Evolutionary conservation across 2,113 vertebrate genomes (phyloP), one percentile per base, ranked within the genome.

Genomic region (Clarias gariepinus): DNA sequence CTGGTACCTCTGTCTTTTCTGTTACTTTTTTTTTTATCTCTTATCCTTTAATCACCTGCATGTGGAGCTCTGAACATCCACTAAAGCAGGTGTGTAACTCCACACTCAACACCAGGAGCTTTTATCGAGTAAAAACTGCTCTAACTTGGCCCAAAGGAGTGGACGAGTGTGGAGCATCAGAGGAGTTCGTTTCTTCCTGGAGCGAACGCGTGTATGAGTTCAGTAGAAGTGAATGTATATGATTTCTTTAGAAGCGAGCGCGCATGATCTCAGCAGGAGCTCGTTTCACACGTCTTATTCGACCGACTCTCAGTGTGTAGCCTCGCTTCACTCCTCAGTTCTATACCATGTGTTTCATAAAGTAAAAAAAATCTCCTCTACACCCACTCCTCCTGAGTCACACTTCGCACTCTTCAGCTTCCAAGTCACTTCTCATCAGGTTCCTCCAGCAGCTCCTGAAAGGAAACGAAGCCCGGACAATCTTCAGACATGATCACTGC

Each of bases 401-500:
- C 15, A 68, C 25, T 68, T 47, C 64, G 30, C 16, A 1, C n/a
- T 64, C 41, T 53, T 23, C 33, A 74, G 73, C 69, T 25, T 60
- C n/a, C 10, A 28, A 36, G 47, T 73, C 10, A 41, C 69, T 81
- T 87, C 74, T 83, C 68, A 85, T 89, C 85, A 69, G 52, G 36
- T 30, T 28, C 84, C 79, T 58, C 74, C 73, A 89, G 58, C 33
- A 86, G 47, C 53, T 77, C 69, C 86, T 78, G 74, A 18, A 55
- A 80, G 79, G 30, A 87, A 84, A 66, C n/a, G 15, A 57, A 82
- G 76, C 82, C 82, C 68, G 57, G 87, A 60, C 82, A 86, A 88
- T 91, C 84, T 78, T 89, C 87, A 88, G 55, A 79, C 66, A 81
- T 4, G 79, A 77, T 81, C 90, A 83, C 83, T 87, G 61, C 66